These are phyloP conservation scores for Caerostris extrusa DNA, from an alignment of 1,140 invertebrate species.

Conservation along the genomic window DNA sequence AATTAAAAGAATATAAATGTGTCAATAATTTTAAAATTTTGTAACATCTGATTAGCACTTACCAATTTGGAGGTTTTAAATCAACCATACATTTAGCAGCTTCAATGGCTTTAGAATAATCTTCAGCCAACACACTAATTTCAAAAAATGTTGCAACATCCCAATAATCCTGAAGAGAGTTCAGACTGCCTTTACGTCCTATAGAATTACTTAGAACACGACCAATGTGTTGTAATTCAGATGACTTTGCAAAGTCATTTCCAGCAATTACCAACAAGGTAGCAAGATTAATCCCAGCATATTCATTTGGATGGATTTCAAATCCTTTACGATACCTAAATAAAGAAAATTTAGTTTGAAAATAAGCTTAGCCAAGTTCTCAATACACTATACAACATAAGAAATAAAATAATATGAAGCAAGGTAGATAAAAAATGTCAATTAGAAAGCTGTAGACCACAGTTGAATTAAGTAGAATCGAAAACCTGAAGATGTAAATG, in stretches of 20 bases:
- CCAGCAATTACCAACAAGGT: constrained; percentile 98
- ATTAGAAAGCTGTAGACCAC: background rate
- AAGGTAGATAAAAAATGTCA: background rate
- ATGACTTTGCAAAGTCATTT: constrained; percentile 95
- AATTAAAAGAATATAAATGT: too few relatives aligned
- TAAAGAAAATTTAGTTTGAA: background rate
- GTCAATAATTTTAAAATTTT: too few relatives aligned
- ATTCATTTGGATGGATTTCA: constrained; percentile 98
- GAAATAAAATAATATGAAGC: background rate
- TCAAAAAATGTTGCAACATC: constrained; percentile 99
- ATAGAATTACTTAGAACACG: constrained; percentile 98
- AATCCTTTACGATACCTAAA: constrained; percentile 96
- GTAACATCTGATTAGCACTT: constrained; percentile 47
- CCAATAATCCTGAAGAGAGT: constrained; percentile 98
- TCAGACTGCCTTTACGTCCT: constrained; percentile 97
- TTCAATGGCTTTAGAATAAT: constrained; percentile 98
- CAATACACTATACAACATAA: background rate
- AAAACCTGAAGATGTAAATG: too few relatives aligned
- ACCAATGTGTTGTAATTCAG: constrained; percentile 93
- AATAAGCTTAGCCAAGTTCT: background rate
- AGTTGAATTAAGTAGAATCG: background rate
- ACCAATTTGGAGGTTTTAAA: constrained; percentile 98
- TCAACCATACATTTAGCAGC: constrained; percentile 99
- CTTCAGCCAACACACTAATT: constrained; percentile 97
- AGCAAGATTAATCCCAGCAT: constrained; percentile 99